Evolutionary conservation across 2,888 invertebrate genomes (phyloP).

Genomic region (Lymantria monacha): DNA sequence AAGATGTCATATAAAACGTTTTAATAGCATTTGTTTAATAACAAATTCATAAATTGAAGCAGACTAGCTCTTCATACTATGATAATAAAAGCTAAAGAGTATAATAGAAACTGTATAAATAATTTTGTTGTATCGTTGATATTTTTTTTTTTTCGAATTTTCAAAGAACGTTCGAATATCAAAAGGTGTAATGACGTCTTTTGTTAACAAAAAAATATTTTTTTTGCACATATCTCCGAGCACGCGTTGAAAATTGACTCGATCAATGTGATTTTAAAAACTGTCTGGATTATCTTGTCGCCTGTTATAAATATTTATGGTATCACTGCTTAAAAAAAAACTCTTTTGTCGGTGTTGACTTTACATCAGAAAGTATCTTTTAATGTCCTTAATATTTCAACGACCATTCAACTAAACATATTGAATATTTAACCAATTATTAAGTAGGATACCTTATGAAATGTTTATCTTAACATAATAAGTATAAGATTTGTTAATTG

Average conservation of each 20-base stretch:
- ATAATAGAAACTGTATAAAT: neutral
- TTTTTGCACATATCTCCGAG: constrained; percentile 62
- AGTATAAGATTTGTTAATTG: too few species aligned
- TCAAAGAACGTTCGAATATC: constrained; percentile 44
- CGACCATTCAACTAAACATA: neutral
- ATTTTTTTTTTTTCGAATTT: constrained; percentile 57
- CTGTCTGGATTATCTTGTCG: constrained; percentile 36
- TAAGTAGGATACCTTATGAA: too few species aligned
- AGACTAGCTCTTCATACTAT: constrained; percentile 1
- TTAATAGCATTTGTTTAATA: constrained; percentile 25
- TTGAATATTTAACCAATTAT: neutral
- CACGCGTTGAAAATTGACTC: constrained; percentile 67
- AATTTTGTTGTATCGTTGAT: constrained; percentile 57
- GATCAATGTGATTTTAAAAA: constrained; percentile 35
- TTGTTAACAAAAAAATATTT: constrained; percentile 44
- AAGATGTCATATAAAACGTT: constrained; percentile 59
- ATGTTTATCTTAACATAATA: too few species aligned
- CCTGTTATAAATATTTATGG: constrained; percentile 39
- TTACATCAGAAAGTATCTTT: neutral
- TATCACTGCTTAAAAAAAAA: constrained; percentile 13
- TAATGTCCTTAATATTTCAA: neutral
- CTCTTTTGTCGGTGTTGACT: constrained; percentile 19
- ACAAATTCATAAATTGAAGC: neutral
- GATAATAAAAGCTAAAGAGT: constrained; percentile 8
- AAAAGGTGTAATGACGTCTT: constrained; percentile 59